Percentiles rank a stretch among this genome's conserved stretches.
These are phyloP conservation scores for Ascaphus truei DNA, from an alignment of 2,113 vertebrate species.

Conservation along the genomic window DNA sequence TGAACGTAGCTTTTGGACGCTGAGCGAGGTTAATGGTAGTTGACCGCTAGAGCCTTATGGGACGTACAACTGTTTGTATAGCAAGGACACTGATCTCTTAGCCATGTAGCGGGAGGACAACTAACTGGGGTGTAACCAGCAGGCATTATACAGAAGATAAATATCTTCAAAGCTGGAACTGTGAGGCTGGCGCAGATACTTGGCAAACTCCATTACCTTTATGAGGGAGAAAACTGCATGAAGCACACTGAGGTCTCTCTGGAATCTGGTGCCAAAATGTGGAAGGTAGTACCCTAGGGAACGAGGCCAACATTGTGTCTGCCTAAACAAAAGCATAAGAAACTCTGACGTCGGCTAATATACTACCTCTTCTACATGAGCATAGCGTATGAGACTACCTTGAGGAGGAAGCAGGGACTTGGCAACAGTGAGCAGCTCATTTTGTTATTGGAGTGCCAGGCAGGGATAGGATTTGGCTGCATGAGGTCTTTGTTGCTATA, in stretches of 20 bases:
- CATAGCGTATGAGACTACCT: not conserved
- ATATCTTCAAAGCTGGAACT: slow-evolving; percentile 6
- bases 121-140: not conserved
- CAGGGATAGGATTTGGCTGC: not conserved
- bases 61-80: not conserved
- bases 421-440: not conserved
- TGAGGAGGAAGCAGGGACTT: not conserved
- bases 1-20: not conserved
- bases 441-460: not conserved
- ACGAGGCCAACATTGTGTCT: not conserved
- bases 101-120: slow-evolving; percentile 3
- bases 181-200: not conserved
- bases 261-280: not conserved
- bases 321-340: slow-evolving; percentile 1
- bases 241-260: not conserved
- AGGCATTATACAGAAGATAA: not conserved
- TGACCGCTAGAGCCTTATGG: not conserved
- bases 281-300: not conserved
- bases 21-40: slow-evolving; percentile 9
- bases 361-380: not conserved
- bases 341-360: slow-evolving; percentile 6
- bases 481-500: not conserved
- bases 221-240: not conserved
- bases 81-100: slow-evolving; percentile 8
- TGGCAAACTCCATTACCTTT: not conserved